A percentile compares a stretch with the other conserved stretches of the same genome.
These are phyloP conservation scores for Mobula hypostoma DNA, from an alignment of 2,113 vertebrate genomes.

Conservation along the genomic window DNA sequence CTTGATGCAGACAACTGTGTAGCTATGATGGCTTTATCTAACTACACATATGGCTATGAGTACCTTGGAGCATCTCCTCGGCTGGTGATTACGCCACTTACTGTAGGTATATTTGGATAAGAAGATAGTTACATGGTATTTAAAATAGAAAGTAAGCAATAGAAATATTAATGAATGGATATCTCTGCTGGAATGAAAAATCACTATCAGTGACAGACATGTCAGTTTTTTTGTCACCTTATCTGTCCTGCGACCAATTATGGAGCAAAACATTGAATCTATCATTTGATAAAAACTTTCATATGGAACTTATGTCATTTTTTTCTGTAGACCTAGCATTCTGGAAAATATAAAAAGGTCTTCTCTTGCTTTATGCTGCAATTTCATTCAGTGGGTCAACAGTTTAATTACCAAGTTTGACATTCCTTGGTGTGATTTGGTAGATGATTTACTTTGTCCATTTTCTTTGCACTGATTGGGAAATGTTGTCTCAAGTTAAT, in stretches of 20 bases:
- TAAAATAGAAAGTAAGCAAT: background rate
- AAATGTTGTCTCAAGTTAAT: background rate
- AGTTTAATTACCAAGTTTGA: background rate
- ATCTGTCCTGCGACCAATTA: background rate
- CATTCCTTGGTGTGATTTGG: background rate
- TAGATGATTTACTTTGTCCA: background rate
- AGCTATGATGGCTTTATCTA: slow-evolving; percentile 72
- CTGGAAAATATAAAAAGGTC: background rate
- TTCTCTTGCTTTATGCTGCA: background rate
- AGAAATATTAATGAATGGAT: background rate
- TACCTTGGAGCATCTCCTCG: slow-evolving; percentile 71
- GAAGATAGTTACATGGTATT: background rate
- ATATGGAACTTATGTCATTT: background rate
- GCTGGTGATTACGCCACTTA: slow-evolving; percentile 70
- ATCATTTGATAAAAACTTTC: too few relatives aligned
- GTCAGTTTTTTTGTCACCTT: too few relatives aligned
- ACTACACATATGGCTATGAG: slow-evolving; percentile 70
- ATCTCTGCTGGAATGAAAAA: background rate
- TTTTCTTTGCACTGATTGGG: background rate
- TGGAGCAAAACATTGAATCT: background rate
- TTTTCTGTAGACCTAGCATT: background rate
- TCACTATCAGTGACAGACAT: background rate
- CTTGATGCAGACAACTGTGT: slow-evolving; percentile 66
- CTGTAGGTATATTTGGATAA: slow-evolving; percentile 49
- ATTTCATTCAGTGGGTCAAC: background rate